Conservation (phyloP, 2,888 invertebrate species). For the Oscheius sp. region DNA sequence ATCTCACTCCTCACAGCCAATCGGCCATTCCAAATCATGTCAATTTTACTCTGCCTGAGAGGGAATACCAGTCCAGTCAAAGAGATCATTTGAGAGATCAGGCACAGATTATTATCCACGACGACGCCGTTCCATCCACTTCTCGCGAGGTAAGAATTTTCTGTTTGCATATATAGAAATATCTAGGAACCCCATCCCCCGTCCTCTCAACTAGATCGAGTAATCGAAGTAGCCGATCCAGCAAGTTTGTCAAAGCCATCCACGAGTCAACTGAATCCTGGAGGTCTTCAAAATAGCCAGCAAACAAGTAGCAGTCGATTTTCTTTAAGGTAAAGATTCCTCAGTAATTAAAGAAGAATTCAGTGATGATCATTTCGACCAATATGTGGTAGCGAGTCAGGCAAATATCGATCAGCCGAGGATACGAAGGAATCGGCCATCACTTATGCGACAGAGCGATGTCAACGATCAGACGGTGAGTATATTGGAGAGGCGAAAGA, state of each 20-base stretch:
- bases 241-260: not conserved
- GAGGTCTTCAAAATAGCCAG: conserved; percentile 10
- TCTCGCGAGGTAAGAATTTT: conserved; percentile 1
- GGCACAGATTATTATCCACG: conserved; percentile 6
- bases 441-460: conserved; percentile 66
- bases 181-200: not conserved
- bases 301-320: conserved; percentile 31
- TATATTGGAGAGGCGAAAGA: too few species aligned
- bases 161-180: too few species aligned
- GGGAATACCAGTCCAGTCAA: too few species aligned
- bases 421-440: conserved; percentile 65
- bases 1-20: conserved; percentile 32
- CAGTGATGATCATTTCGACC: conserved; percentile 85
- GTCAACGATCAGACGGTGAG: conserved; percentile 45
- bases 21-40: conserved; percentile 26
- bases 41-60: conserved; percentile 10
- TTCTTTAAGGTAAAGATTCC: conserved; percentile 23
- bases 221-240: conserved; percentile 27
- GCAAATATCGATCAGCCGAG: conserved; percentile 33
- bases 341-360: too few species aligned
- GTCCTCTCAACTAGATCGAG: conserved; percentile 22
- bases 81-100: not conserved
- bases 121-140: conserved; percentile 11
- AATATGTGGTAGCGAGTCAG: conserved; percentile 77
- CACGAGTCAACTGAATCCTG: conserved; percentile 5